Conservation (phyloP, 1,140 invertebrate species). For the Caerostris extrusa region DNA sequence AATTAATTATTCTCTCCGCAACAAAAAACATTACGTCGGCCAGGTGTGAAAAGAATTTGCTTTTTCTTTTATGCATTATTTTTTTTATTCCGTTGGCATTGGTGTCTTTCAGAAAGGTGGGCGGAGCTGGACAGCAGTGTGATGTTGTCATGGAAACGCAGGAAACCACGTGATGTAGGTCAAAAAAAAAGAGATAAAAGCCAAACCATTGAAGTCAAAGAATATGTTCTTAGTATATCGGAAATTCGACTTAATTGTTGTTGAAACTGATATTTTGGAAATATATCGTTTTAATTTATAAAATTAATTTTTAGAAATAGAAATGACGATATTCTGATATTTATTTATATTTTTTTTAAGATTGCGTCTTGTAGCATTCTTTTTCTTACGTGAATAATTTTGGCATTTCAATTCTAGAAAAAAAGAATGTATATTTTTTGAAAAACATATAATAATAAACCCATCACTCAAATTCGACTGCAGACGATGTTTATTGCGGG, state of each 20-base stretch:
- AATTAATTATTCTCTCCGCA: constrained; percentile 2
- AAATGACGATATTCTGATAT: neutral
- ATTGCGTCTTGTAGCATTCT: no score
- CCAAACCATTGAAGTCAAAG: neutral
- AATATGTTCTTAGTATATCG: neutral
- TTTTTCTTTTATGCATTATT: neutral
- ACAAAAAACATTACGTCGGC: neutral
- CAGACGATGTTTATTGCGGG: no score
- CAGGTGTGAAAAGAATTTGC: constrained; percentile 7
- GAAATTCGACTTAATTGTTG: neutral
- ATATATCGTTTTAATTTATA: neutral
- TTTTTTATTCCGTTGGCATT: neutral
- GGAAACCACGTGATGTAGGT: neutral
- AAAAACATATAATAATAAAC: no score
- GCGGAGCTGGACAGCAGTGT: neutral
- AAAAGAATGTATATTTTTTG: no score
- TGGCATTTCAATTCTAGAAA: no score
- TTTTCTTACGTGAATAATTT: no score
- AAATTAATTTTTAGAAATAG: neutral
- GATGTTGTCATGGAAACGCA: constrained; percentile 5
- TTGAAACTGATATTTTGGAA: neutral
- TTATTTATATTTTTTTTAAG: no score
- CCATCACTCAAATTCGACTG: no score
- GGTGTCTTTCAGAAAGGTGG: neutral
- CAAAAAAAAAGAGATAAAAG: neutral